Evolutionary conservation across 2,113 vertebrate species (phyloP).

Genomic region (Cyrtonyx montezumae): DNA sequence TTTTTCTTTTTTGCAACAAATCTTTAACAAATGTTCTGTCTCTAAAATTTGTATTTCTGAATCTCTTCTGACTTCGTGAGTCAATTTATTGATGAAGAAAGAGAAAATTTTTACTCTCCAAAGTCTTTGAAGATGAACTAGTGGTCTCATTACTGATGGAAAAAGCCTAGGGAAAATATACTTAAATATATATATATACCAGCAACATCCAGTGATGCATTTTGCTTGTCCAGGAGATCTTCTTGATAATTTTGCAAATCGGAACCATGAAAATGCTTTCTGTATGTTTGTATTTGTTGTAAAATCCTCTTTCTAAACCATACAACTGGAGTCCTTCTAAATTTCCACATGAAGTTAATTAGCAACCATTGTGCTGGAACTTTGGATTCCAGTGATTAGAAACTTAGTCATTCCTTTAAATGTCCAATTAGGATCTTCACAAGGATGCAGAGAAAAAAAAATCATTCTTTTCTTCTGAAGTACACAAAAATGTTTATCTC

Average conservation of each 20-base stretch:
- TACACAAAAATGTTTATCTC: not conserved
- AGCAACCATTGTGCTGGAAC: not conserved
- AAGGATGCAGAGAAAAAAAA: not conserved
- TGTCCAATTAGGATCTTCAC: not conserved
- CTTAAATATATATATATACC: no score
- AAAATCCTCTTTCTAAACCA: not conserved
- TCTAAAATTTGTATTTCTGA: not conserved
- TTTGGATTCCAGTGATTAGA: not conserved
- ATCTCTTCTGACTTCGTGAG: not conserved
- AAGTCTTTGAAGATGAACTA: not conserved
- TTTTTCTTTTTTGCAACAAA: no score
- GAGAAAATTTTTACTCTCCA: not conserved
- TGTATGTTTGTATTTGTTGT: fast-evolving
- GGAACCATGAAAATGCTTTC: not conserved
- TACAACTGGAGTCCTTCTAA: fast-evolving
- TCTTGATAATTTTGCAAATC: not conserved
- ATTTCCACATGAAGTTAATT: not conserved
- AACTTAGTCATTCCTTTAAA: not conserved
- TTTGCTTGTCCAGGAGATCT: not conserved
- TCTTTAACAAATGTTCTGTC: not conserved
- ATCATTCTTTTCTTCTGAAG: not conserved
- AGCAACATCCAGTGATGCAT: not conserved
- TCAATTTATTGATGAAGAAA: not conserved
- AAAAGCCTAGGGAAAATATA: not conserved
- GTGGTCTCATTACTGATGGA: not conserved